These are phyloP conservation scores for Yponomeuta evonymella DNA, from an alignment of 2,888 invertebrate species.

Conservation along the genomic window DNA sequence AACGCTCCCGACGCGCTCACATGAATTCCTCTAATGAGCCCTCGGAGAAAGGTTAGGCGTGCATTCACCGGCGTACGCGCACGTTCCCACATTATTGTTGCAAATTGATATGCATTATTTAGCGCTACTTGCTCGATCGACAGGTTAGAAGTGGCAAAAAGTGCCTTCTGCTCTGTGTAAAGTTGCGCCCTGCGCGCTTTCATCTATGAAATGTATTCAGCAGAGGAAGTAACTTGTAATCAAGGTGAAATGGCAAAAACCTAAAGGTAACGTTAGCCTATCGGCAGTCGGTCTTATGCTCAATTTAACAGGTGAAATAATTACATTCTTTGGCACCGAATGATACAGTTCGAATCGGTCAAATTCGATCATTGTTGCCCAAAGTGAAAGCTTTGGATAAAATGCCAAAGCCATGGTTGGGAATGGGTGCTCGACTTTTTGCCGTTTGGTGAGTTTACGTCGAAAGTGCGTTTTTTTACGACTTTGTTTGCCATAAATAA, in stretches of 20 bases:
- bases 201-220: conserved; percentile 14
- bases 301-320: conserved; percentile 10
- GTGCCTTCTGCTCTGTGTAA: conserved; percentile 28
- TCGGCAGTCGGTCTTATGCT: not conserved
- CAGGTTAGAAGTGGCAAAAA: conserved; percentile 39
- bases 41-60: conserved; percentile 49
- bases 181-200: conserved; percentile 43
- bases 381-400: conserved; percentile 12
- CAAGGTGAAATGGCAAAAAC: not conserved
- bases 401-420: conserved; percentile 2
- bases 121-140: conserved; percentile 41
- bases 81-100: conserved; percentile 59
- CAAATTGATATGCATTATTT: conserved; percentile 58
- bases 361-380: not conserved
- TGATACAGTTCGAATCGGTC: conserved; percentile 1
- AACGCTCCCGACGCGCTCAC: conserved; percentile 29
- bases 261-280: not conserved
- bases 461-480: not conserved
- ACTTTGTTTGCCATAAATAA: not conserved
- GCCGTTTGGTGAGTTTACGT: conserved; percentile 5
- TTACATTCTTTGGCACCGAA: not conserved
- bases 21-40: conserved; percentile 54
- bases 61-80: conserved; percentile 37
- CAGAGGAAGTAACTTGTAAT: conserved; percentile 8
- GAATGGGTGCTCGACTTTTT: conserved; percentile 5